Evolutionary conservation across 2,113 vertebrate species (phyloP).

Genomic region (Amazona guildingii): DNA sequence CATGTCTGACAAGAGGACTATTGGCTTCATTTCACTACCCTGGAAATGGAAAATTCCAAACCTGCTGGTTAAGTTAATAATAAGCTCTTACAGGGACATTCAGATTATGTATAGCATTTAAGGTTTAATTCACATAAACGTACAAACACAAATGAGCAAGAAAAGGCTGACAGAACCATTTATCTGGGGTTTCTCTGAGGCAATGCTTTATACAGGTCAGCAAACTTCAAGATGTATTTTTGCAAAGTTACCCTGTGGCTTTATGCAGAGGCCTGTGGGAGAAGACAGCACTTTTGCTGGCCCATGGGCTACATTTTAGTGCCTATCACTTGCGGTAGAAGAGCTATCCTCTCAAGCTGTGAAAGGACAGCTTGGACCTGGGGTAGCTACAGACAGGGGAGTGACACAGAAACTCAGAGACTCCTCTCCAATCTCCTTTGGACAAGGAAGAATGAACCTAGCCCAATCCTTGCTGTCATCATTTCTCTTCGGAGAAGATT

Average conservation of each 20-base stretch:
- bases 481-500: background rate
- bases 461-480: background rate
- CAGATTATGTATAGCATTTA: background rate
- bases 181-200: background rate
- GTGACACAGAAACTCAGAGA: background rate
- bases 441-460: background rate
- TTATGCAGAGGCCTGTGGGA: background rate
- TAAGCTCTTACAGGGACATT: background rate
- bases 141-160: background rate
- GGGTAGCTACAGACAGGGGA: accelerated
- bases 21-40: background rate
- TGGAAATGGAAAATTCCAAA: background rate
- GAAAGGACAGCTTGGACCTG: background rate
- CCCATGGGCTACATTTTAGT: background rate
- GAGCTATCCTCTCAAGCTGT: background rate
- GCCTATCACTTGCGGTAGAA: accelerated
- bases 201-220: background rate
- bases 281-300: background rate
- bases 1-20: background rate
- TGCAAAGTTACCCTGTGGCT: background rate
- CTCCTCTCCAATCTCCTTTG: background rate
- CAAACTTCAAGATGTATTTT: background rate
- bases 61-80: background rate
- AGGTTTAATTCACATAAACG: background rate
- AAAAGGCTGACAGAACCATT: background rate